phyloP scores from a whole-genome alignment of 2,888 invertebrate genomes.

The Dysmachus trigonus region DNA sequence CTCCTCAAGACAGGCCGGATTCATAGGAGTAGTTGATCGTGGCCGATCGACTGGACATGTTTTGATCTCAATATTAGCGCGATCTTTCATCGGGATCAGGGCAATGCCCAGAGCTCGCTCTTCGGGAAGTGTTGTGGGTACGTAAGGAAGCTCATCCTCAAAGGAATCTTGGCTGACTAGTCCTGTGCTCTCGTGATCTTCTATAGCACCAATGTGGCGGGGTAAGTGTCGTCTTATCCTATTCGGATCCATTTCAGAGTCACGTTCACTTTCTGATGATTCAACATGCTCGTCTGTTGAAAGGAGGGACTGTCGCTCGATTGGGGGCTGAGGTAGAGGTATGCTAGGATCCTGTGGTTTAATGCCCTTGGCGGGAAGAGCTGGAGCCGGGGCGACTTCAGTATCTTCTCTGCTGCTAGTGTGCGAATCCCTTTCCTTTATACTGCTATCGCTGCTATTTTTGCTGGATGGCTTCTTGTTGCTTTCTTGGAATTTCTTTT shows the following conservation, averaged over 20 bases:
- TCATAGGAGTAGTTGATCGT: conserved; percentile 77
- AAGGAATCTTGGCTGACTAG: conserved; percentile 85
- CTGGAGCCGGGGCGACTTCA: conserved; percentile 25
- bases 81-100: conserved; percentile 81
- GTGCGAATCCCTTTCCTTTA: conserved; percentile 48
- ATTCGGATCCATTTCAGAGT: conserved; percentile 67
- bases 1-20: conserved; percentile 76
- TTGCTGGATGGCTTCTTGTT: neutral
- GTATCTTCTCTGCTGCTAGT: conserved; percentile 45
- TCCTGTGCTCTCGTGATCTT: conserved; percentile 77
- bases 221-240: conserved; percentile 63
- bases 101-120: conserved; percentile 84
- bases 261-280: conserved; percentile 78
- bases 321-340: conserved; percentile 43
- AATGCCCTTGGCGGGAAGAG: conserved; percentile 46
- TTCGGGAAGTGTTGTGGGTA: conserved; percentile 88
- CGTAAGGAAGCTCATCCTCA: conserved; percentile 86
- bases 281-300: conserved; percentile 67
- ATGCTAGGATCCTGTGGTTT: conserved; percentile 44
- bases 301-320: conserved; percentile 56
- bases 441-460: conserved; percentile 49
- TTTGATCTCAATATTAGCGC: conserved; percentile 70
- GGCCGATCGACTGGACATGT: conserved; percentile 80
- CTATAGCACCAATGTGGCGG: conserved; percentile 67
- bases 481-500: conserved; percentile 59